Evolutionary conservation across 1,140 invertebrate genomes (phyloP).

Genomic region (Drosophila orosa): DNA sequence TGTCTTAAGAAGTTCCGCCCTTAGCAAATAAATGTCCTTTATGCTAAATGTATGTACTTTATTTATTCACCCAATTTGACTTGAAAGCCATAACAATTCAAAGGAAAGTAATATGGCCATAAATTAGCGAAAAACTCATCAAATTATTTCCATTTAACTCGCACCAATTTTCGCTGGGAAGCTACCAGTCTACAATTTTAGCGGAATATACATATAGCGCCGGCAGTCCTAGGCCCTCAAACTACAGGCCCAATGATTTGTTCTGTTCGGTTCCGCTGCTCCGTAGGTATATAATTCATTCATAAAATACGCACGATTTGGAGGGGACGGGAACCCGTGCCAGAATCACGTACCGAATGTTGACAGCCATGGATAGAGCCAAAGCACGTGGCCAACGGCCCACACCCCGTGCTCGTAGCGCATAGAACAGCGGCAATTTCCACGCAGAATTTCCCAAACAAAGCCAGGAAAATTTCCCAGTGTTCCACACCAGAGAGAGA

Average conservation of each 20-base stretch:
- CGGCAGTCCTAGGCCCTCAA: slow-evolving; percentile 7
- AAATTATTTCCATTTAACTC: slow-evolving; percentile 11
- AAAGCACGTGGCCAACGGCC: slow-evolving; percentile 57
- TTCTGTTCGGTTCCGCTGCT: slow-evolving; percentile 26
- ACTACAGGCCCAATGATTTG: slow-evolving; percentile 53
- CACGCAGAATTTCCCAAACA: slow-evolving; percentile 71
- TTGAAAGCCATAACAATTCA: background rate
- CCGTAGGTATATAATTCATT: slow-evolving; percentile 59
- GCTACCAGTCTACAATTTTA: background rate
- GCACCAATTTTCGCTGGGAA: background rate
- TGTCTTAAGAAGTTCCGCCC: background rate
- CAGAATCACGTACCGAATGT: slow-evolving; percentile 52
- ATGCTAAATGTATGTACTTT: background rate
- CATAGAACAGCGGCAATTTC: slow-evolving; percentile 3
- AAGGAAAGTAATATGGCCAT: slow-evolving; percentile 3
- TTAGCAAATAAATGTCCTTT: background rate
- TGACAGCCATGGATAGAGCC: slow-evolving; percentile 47
- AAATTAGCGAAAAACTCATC: slow-evolving; percentile 15
- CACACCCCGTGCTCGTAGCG: background rate
- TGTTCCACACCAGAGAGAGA: slow-evolving; percentile 37
- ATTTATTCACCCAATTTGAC: slow-evolving; percentile 2
- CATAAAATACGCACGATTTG: slow-evolving; percentile 58
- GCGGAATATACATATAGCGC: background rate
- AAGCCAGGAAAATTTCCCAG: slow-evolving; percentile 64
- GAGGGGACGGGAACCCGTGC: slow-evolving; percentile 1